Evolutionary conservation across 2,113 vertebrate species (phyloP).

Genomic region (Tachuris rubrigastra): DNA sequence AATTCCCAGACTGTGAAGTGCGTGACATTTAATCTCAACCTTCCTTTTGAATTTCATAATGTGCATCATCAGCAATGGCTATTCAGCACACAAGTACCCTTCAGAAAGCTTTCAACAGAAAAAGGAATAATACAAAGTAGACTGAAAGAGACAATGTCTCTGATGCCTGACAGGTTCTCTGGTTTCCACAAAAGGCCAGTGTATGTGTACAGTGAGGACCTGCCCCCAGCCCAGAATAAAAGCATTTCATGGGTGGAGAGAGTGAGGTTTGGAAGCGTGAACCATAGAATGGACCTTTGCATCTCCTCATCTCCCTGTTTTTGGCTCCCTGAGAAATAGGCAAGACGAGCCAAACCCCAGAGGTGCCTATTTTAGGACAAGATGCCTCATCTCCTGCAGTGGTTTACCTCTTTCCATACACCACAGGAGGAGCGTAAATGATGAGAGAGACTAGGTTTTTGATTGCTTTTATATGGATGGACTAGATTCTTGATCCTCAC

Average conservation of each 20-base stretch:
- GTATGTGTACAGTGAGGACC: background rate
- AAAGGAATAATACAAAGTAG: background rate
- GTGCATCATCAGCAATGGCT: background rate
- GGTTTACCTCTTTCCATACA: background rate
- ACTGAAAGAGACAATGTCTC: background rate
- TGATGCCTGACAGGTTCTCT: background rate
- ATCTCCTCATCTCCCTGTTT: background rate
- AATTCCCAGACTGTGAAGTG: background rate
- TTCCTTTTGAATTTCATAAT: conserved; percentile 13
- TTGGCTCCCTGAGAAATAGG: background rate
- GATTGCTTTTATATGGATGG: background rate
- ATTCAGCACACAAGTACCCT: conserved; percentile 25
- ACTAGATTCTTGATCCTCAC: background rate
- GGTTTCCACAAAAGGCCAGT: background rate
- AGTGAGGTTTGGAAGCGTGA: background rate
- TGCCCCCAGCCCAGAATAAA: background rate
- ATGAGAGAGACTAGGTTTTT: background rate
- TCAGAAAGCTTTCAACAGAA: conserved; percentile 16
- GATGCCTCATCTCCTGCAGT: background rate
- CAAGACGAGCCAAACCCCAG: background rate
- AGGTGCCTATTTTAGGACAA: background rate
- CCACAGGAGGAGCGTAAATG: background rate
- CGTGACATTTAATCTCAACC: conserved; percentile 20
- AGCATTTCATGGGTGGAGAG: background rate
- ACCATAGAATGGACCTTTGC: background rate